Percentiles rank a stretch among this genome's conserved stretches.
Conservation (phyloP, 2,888 invertebrate genomes). For the Celastrina argiolus region DNA sequence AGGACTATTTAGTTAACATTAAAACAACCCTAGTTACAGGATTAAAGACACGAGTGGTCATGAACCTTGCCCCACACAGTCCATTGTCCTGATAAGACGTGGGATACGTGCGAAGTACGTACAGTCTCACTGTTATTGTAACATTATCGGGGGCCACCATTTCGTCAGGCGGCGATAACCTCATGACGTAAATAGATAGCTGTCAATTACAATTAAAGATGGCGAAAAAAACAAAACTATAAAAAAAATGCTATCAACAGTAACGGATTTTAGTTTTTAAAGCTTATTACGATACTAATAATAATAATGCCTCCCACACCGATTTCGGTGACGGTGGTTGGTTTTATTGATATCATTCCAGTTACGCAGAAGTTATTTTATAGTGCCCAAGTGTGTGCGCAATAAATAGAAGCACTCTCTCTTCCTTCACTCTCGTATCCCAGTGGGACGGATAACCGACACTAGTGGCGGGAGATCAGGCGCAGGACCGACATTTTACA, state of each 20-base stretch:
- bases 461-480: too few relatives aligned
- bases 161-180: slow-evolving; percentile 3
- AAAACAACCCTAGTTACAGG: not conserved
- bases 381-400: too few relatives aligned
- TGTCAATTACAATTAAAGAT: not conserved
- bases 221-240: slow-evolving; percentile 2
- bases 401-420: too few relatives aligned
- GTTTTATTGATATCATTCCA: too few relatives aligned
- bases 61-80: not conserved
- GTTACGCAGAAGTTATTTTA: too few relatives aligned
- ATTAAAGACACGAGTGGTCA: not conserved
- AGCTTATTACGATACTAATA: too few relatives aligned
- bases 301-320: too few relatives aligned
- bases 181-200: not conserved
- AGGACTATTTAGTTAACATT: too few relatives aligned
- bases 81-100: not conserved
- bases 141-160: not conserved
- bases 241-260: not conserved
- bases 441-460: too few relatives aligned
- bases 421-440: too few relatives aligned
- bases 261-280: not conserved
- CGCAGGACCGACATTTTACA: too few relatives aligned
- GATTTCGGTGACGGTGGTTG: too few relatives aligned
- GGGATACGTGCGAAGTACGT: not conserved
- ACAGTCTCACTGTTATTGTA: not conserved